These are phyloP conservation scores for Drosophila insularis DNA, from an alignment of 1,140 invertebrate species.

Conservation along the genomic window DNA sequence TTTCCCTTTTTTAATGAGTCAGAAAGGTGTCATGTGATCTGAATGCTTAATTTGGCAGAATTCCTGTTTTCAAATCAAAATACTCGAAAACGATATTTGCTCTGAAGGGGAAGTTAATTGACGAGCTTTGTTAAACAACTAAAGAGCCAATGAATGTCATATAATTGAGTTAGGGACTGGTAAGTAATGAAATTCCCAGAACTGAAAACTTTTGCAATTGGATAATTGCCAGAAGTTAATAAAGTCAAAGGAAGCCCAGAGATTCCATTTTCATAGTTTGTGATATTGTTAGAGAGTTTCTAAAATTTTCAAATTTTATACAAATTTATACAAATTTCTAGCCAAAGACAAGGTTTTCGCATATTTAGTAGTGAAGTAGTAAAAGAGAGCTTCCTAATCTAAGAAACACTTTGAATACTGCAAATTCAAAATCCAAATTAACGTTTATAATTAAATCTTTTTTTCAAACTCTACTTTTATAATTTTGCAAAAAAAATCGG, in stretches of 20 bases:
- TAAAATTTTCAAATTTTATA: no score
- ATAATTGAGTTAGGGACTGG: conserved; percentile 15
- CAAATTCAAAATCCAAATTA: no score
- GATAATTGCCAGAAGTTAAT: background rate
- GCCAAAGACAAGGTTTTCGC: no score
- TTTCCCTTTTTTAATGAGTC: conserved; percentile 40
- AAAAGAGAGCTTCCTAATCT: no score
- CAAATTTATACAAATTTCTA: no score
- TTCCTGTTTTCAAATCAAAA: conserved; percentile 41
- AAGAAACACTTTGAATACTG: no score
- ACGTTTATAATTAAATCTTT: no score
- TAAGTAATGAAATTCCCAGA: background rate
- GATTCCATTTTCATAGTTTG: background rate
- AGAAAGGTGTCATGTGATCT: conserved; percentile 64
- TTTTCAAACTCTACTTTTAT: no score
- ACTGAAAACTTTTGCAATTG: conserved; percentile 2
- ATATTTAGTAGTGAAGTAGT: no score
- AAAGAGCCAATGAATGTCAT: conserved; percentile 42
- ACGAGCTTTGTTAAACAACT: conserved; percentile 1
- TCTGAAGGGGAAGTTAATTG: conserved; percentile 14
- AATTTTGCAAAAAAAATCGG: no score
- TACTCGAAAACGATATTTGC: conserved; percentile 17
- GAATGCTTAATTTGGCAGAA: conserved; percentile 58
- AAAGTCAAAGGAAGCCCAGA: background rate
- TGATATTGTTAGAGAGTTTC: background rate